A percentile compares a stretch with the other conserved stretches of the same genome.
These are phyloP conservation scores for Pimpla rufipes DNA, from an alignment of 2,888 invertebrate genomes.

Conservation along the genomic window DNA sequence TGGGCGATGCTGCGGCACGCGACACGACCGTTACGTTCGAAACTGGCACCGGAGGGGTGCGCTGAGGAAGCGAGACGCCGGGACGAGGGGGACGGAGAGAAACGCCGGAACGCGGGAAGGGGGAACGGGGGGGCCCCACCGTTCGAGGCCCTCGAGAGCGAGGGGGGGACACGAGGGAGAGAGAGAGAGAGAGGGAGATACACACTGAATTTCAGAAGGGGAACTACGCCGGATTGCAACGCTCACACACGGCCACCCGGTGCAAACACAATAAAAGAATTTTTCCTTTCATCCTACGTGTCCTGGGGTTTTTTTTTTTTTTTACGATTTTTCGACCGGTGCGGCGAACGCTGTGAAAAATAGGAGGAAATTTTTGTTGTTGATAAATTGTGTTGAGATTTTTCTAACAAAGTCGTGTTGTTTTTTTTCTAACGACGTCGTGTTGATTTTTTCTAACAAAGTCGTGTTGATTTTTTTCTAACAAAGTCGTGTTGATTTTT, in stretches of 20 bases:
- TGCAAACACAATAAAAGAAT: conserved; percentile 50
- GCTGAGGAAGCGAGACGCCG: conserved; percentile 75
- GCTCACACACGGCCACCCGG: conserved; percentile 69
- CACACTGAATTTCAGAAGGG: conserved; percentile 72
- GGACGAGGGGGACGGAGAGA: conserved; percentile 71
- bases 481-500: no score
- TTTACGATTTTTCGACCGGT: neutral
- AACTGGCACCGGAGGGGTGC: conserved; percentile 77
- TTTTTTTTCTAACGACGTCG: no score
- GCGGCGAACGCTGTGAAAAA: neutral
- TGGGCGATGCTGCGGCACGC: conserved; percentile 85
- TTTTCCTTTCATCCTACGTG: conserved; percentile 7
- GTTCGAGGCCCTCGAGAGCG: conserved; percentile 46
- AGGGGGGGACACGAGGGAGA: conserved; percentile 33
- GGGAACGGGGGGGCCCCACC: conserved; percentile 29
- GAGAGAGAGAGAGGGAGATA: conserved; percentile 60
- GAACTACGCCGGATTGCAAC: conserved; percentile 74
- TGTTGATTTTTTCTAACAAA: no score
- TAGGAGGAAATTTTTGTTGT: no score
- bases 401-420: no score
- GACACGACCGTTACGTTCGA: conserved; percentile 85
- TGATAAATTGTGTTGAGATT: no score
- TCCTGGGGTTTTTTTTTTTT: conserved; percentile 4
- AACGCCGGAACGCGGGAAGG: conserved; percentile 42
- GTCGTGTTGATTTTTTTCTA: no score